Evolutionary conservation across 2,888 invertebrate genomes (phyloP).

Genomic region (Sussaba pulchella): DNA sequence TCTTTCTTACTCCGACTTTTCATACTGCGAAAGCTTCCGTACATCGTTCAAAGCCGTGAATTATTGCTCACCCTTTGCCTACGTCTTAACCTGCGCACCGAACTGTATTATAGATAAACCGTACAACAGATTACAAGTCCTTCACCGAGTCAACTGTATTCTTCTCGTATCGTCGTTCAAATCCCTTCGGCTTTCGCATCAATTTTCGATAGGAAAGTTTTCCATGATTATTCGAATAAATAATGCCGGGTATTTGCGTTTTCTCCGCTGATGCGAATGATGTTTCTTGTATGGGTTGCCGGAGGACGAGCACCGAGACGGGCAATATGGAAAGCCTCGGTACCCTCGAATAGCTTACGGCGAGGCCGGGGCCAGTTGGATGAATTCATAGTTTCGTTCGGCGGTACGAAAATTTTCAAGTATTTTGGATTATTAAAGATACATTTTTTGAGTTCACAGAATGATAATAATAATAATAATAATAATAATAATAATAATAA

Average conservation of each 20-base stretch:
- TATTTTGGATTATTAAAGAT: no score
- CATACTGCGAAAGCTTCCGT: neutral
- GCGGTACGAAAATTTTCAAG: no score
- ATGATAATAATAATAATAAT: no score
- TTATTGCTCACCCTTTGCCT: conserved; percentile 16
- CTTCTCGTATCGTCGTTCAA: neutral
- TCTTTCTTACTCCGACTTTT: conserved; percentile 22
- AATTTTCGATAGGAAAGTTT: conserved; percentile 26
- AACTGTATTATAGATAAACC: conserved; percentile 19
- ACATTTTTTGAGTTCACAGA: no score
- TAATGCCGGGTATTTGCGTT: conserved; percentile 28
- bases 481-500: no score
- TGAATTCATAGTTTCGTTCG: neutral
- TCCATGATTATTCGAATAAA: conserved; percentile 18
- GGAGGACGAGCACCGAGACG: conserved; percentile 3
- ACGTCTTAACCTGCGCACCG: neutral
- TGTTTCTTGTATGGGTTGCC: conserved; percentile 52
- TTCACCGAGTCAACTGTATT: conserved; percentile 3
- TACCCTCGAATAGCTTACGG: neutral
- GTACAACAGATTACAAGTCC: conserved; percentile 34
- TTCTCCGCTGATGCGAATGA: conserved; percentile 34
- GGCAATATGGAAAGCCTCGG: conserved; percentile 9
- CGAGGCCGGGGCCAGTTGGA: conserved; percentile 4
- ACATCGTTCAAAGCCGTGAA: conserved; percentile 9
- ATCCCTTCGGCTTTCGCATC: neutral